Evolutionary conservation across 2,797 vertebrate genomes (phyloP), one percentile per base, ranked within the genome.

Genomic region (Myotis findleyi): DNA sequence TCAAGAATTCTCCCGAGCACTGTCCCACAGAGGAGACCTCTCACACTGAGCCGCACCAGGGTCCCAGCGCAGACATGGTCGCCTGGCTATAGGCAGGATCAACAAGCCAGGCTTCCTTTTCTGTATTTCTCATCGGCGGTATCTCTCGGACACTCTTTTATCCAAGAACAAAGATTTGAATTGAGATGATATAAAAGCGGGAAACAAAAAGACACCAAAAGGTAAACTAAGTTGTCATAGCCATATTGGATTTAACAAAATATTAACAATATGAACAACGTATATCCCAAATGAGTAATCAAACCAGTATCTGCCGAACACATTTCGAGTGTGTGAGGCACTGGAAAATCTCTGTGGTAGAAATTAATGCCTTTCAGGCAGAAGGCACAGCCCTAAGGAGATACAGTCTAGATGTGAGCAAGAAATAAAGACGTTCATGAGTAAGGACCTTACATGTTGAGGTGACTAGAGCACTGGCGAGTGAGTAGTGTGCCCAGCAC

Each of bases 21-120:
- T 1, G 0, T 1, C 38, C 73, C 72, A 17, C 1, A 25, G 21
- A 21, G 49, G 53, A 64, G n/a, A 8, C 6, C 2, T 2, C 0
- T 1, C 4, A 12, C 20, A 3, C 0, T 0, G 30, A 11, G 0
- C 21, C 9, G 1, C 3, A 2, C 14, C 10, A 8, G 14, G 6
- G 1, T 7, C 55, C 20, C 14, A 7, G 12, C 23, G 5, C 51
- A 8, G 0, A 14, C 9, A 7, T 1, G 7, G 68, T 6, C 2
- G 9, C 27, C 38, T 4, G 3, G 51, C n/a, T 4, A 8, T 12
- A 8, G 7, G n/a, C 3, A 8, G 10, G 14, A 11, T 2, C 47
- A n/a, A 4, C 12, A n/a, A 6, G 0, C 33, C 30, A 9, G 11
- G 3, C 7, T 16, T 17, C 18, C 83, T 38, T 18, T 68, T 20